phyloP scores from a whole-genome alignment of 2,888 invertebrate species.

The Magallana nippona region DNA sequence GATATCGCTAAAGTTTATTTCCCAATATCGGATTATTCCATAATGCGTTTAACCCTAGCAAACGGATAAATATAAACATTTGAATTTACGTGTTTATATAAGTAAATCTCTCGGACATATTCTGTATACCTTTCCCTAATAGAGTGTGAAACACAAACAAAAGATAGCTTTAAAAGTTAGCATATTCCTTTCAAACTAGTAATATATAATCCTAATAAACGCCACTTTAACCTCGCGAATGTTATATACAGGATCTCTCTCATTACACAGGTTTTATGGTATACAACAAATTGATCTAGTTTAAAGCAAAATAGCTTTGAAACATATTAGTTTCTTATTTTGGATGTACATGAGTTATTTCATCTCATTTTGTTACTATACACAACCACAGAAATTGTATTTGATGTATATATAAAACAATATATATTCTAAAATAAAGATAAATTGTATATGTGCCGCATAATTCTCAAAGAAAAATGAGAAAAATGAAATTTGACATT shows the following conservation, averaged over 20 bases:
- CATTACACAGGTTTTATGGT: neutral
- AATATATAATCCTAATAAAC: conserved; percentile 24
- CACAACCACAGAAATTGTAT: no score
- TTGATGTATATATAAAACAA: no score
- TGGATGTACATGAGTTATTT: no score
- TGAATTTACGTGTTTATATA: conserved; percentile 29
- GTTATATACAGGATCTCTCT: neutral
- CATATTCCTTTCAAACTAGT: conserved; percentile 1
- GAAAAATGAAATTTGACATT: no score
- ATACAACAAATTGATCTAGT: no score
- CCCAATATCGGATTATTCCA: conserved; percentile 23
- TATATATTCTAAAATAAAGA: no score
- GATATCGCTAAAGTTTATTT: conserved; percentile 6
- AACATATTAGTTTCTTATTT: no score
- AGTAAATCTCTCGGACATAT: conserved; percentile 31
- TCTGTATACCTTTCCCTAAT: conserved; percentile 30
- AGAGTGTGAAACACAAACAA: conserved; percentile 35
- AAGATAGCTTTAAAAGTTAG: conserved; percentile 13
- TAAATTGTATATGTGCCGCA: no score
- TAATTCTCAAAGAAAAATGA: no score
- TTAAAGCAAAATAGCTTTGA: no score
- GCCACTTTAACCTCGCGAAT: neutral
- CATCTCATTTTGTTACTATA: no score
- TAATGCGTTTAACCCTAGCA: conserved; percentile 27
- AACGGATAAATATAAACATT: conserved; percentile 32